Evolutionary conservation across 2,113 vertebrate species (phyloP).

Genomic region (Gadus macrocephalus): DNA sequence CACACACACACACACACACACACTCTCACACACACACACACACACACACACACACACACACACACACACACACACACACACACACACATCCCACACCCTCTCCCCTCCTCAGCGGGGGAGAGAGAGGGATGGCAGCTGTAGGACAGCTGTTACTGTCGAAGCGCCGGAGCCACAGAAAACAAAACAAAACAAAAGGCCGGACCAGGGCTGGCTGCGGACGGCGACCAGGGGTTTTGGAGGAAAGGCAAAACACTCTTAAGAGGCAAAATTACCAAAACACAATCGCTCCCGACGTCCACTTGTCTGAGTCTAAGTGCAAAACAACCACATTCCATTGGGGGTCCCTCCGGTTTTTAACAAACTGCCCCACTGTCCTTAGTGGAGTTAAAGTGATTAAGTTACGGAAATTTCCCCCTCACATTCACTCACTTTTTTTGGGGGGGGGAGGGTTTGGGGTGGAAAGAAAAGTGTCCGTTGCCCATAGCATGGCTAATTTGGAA

Average conservation of each 20-base stretch:
- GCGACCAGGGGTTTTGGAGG: background rate
- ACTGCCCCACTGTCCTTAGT: too few species aligned
- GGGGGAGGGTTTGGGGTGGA: background rate
- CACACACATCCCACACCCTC: too few species aligned
- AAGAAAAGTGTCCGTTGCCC: too few species aligned
- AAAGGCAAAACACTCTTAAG: background rate
- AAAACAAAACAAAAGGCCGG: constrained; percentile 37
- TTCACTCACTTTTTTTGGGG: background rate
- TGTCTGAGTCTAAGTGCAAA: background rate
- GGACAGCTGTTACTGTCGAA: constrained; percentile 82
- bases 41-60: too few species aligned
- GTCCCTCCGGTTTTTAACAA: too few species aligned
- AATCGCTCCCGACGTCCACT: background rate
- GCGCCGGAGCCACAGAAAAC: constrained; percentile 56
- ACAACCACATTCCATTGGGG: too few species aligned
- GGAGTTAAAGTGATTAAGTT: background rate
- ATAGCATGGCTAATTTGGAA: too few species aligned
- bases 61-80: too few species aligned
- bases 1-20: too few species aligned
- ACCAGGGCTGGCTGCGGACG: background rate
- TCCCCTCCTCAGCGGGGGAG: constrained; percentile 30
- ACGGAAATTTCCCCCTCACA: background rate
- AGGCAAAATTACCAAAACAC: background rate
- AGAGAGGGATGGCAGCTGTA: constrained; percentile 88
- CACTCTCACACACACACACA: too few species aligned